phyloP scores from a whole-genome alignment of 1,140 invertebrate species.

The Penaeus chinensis region DNA sequence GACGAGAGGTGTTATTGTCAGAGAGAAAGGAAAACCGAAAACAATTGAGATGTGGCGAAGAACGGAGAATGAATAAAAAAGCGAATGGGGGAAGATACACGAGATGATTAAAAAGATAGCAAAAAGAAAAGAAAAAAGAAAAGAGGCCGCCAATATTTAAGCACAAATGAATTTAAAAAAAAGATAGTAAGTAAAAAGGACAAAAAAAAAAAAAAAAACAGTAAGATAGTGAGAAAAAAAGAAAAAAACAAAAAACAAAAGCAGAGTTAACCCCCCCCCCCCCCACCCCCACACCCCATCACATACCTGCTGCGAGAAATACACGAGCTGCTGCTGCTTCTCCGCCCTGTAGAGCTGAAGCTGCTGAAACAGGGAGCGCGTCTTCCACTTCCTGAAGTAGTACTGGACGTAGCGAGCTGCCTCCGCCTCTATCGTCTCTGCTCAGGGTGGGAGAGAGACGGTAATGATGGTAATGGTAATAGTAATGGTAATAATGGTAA shows the following conservation, averaged over 20 bases:
- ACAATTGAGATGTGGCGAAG: background rate
- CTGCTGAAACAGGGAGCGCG: constrained; percentile 83
- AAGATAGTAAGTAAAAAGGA: background rate
- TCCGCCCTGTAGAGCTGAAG: constrained; percentile 82
- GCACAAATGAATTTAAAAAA: no score
- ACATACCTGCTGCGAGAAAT: constrained; percentile 69
- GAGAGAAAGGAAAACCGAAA: background rate
- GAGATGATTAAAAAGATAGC: background rate
- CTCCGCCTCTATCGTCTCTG: constrained; percentile 76
- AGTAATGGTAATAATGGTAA: no score
- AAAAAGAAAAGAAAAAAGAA: background rate
- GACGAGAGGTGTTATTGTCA: background rate
- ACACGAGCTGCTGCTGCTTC: constrained; percentile 82
- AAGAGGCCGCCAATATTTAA: background rate
- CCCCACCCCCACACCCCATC: background rate
- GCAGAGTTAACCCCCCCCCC: background rate
- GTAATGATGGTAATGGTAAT: no score
- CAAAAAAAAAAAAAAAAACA: background rate
- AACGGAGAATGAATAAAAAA: background rate
- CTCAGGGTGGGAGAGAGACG: background rate
- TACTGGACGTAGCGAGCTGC: constrained; percentile 79
- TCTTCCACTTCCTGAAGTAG: constrained; percentile 82
- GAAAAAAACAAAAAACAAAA: background rate
- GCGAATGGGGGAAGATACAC: background rate
- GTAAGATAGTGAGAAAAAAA: background rate